Evolutionary conservation across 1,140 invertebrate genomes (phyloP).

Genomic region (Zaprionus taronus): DNA sequence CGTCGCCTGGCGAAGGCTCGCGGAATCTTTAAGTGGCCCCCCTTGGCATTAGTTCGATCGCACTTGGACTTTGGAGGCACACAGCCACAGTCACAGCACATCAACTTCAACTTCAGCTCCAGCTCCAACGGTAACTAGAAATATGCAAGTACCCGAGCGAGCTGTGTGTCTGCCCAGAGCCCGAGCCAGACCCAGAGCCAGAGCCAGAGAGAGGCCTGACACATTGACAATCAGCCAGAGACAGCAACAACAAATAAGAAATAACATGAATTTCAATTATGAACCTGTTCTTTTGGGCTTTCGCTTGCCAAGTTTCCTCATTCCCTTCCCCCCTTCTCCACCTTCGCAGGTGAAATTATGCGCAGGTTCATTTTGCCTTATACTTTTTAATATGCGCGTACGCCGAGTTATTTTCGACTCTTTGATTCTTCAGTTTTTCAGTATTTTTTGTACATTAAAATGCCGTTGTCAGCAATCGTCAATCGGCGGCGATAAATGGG

Average conservation of each 20-base stretch:
- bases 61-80: constrained; percentile 36
- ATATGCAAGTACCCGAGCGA: constrained; percentile 31
- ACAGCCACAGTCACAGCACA: constrained; percentile 2
- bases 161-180: constrained; percentile 17
- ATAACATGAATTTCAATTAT: constrained; percentile 80
- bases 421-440: constrained; percentile 48
- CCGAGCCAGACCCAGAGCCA: background rate
- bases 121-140: constrained; percentile 49
- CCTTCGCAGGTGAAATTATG: constrained; percentile 62
- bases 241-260: constrained; percentile 26
- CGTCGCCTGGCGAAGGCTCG: constrained; percentile 57
- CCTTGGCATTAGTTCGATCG: constrained; percentile 29
- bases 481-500: constrained; percentile 61
- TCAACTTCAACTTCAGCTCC: constrained; percentile 9
- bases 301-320: constrained; percentile 51
- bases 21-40: constrained; percentile 75
- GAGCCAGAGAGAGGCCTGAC: constrained; percentile 30
- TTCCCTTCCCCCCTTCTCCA: background rate
- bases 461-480: constrained; percentile 70
- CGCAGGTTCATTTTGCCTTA: constrained; percentile 48
- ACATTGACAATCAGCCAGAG: constrained; percentile 58
- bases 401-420: constrained; percentile 73
- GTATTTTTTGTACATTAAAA: constrained; percentile 60
- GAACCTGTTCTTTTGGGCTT: constrained; percentile 80
- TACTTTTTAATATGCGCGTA: constrained; percentile 53